Evolutionary conservation across 2,888 invertebrate genomes (phyloP).

Genomic region (Ommatoiulus sabulosus): DNA sequence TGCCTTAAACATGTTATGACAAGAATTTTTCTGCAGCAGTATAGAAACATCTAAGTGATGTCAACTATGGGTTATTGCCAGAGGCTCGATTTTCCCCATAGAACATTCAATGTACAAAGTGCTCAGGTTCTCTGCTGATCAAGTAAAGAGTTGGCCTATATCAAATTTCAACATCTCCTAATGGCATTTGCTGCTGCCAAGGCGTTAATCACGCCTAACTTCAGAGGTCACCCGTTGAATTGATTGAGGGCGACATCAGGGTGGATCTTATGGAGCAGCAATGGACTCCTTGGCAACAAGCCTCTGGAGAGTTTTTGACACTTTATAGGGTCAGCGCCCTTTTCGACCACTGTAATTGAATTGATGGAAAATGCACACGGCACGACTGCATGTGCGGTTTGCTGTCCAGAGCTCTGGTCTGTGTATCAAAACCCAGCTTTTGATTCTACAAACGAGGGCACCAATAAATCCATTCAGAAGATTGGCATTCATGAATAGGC

Average conservation of each 20-base stretch:
- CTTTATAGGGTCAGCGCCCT: slow-evolving; percentile 26
- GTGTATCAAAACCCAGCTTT: background rate
- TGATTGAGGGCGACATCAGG: slow-evolving; percentile 34
- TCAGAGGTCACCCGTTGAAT: slow-evolving; percentile 25
- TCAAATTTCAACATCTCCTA: slow-evolving; percentile 34
- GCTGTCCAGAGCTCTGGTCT: background rate
- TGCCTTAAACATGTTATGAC: too few species aligned
- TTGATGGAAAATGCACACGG: background rate
- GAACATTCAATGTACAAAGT: background rate
- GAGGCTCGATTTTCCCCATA: background rate
- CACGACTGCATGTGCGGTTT: slow-evolving; percentile 4
- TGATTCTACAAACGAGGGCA: background rate
- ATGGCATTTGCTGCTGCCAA: slow-evolving; percentile 21
- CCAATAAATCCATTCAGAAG: slow-evolving; percentile 16
- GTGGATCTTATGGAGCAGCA: slow-evolving; percentile 14
- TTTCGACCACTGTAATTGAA: slow-evolving; percentile 34
- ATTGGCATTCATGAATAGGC: background rate
- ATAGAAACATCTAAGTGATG: too few species aligned
- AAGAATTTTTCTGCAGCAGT: too few species aligned
- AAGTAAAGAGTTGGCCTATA: background rate
- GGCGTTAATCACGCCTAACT: slow-evolving; percentile 34
- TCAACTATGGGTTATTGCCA: background rate
- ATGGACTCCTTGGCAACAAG: slow-evolving; percentile 20
- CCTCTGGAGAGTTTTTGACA: slow-evolving; percentile 27
- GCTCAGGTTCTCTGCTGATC: background rate